These are phyloP conservation scores for Fulmarus glacialis DNA, from an alignment of 2,113 vertebrate species.

Conservation along the genomic window DNA sequence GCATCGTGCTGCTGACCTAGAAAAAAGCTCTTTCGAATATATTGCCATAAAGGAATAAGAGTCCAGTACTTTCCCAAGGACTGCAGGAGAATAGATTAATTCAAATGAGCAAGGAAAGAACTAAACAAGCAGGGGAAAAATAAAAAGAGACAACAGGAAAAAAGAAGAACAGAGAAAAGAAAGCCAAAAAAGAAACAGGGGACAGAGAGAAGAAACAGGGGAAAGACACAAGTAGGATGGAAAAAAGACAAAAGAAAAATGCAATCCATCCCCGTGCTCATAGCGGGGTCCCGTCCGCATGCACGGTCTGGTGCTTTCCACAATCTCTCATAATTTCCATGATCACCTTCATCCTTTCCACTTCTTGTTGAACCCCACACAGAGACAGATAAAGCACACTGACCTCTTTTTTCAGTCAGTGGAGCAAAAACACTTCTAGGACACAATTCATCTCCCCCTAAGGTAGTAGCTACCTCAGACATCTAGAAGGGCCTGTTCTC, in stretches of 20 bases:
- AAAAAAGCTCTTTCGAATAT: background rate
- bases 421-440: background rate
- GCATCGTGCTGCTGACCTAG: background rate
- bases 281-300: background rate
- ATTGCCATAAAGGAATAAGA: background rate
- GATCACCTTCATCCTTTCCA: background rate
- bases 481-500: background rate
- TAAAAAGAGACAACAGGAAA: background rate
- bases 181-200: background rate
- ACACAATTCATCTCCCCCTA: background rate
- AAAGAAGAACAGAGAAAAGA: background rate
- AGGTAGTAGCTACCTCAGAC: background rate
- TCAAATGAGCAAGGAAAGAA: background rate
- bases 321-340: background rate
- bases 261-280: too few relatives aligned
- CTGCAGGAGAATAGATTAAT: background rate
- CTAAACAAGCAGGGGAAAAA: background rate
- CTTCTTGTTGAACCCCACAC: background rate
- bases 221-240: background rate
- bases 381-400: background rate
- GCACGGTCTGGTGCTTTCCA: background rate
- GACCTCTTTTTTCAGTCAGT: background rate
- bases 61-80: background rate
- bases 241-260: background rate
- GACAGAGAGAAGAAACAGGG: background rate